Base-by-base conservation (phyloP, 2,888 invertebrate genomes). In the Sacculina carcini region DNA sequence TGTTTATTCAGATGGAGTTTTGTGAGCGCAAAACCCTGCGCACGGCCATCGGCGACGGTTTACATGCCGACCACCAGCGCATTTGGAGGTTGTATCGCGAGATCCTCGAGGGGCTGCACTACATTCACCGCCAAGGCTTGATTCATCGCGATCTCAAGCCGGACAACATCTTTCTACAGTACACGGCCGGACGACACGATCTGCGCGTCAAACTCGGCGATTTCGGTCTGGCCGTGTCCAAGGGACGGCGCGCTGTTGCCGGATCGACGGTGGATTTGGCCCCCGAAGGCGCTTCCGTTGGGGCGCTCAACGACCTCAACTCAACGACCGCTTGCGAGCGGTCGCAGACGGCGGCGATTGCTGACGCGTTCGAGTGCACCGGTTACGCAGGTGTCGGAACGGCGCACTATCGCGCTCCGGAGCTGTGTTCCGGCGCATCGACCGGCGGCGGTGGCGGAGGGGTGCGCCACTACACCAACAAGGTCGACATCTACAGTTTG, bases 1-100 rank as follows among this genome's bases (percentile, higher is more conserved):
- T 92, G 69, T 90, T 85, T 62, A 84, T 85, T 58, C 86, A 96
- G 70, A 98, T 98, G 98, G 96, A 98, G 67, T 94, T 89, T 65
- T 98, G 98, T 65, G 94, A 94, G 63, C 92, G 89, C 62, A 85
- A 83, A 59, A 98, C 96, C 0, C 66, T 90, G 29, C 70, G 78
- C 65, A 71, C 78, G 55, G 86, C 87, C 3, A 94, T 94, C 54
- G 92, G 92, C 66, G 73, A 75, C 54, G 77, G 77, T 21, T 64
- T 89, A 32, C 77, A 75, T 62, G 67, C 75, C 59, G 82, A 92
- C 59, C 72, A 74, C 29, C 77, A 80, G 59, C 70, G 87, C 38
- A 74, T 85, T 23, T 92, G 90, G 90, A 73, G 89, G 38, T 67
- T 96, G 10, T 92, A 98, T 62, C 72, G 92, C 14, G 96, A 96